phyloP scores from a whole-genome alignment of 2,113 vertebrate species.

The Rhineura floridana region DNA sequence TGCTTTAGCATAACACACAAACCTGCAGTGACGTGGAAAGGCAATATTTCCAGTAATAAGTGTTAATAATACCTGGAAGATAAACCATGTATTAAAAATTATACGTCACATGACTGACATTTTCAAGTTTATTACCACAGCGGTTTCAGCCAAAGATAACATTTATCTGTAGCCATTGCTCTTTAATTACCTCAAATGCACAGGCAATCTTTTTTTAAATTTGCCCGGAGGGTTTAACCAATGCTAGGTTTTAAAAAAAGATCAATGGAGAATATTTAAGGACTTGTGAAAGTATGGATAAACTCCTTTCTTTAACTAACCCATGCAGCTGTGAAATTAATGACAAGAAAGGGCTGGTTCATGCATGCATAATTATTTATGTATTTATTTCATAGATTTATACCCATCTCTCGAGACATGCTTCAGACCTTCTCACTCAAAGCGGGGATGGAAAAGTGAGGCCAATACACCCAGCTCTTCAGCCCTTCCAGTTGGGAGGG shows the following conservation, averaged over 20 bases:
- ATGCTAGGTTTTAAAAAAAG: background rate
- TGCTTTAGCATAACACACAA: slow-evolving; percentile 20
- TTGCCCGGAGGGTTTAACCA: slow-evolving; percentile 25
- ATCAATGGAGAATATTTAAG: slow-evolving; percentile 9
- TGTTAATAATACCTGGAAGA: slow-evolving; percentile 62
- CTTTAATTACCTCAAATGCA: slow-evolving; percentile 16
- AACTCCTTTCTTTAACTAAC: background rate
- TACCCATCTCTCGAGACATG: background rate
- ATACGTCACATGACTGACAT: slow-evolving; percentile 56
- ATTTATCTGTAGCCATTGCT: slow-evolving; percentile 44
- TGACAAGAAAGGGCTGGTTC: background rate
- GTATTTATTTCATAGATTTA: background rate
- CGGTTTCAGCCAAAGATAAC: slow-evolving; percentile 51
- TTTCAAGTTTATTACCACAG: slow-evolving; percentile 41
- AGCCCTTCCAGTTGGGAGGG: too few relatives aligned
- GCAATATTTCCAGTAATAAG: slow-evolving; percentile 60
- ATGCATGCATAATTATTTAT: background rate
- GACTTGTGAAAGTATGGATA: background rate
- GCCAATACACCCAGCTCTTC: too few relatives aligned
- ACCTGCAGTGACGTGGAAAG: background rate
- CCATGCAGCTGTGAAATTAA: background rate
- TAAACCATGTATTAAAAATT: slow-evolving; percentile 61
- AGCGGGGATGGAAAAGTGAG: too few relatives aligned
- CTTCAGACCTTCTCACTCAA: too few relatives aligned
- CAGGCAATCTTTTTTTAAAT: slow-evolving; percentile 32